Conservation (phyloP, 53 echinoderm and acorn worm genomes). For the Paracentrotus lividus region DNA sequence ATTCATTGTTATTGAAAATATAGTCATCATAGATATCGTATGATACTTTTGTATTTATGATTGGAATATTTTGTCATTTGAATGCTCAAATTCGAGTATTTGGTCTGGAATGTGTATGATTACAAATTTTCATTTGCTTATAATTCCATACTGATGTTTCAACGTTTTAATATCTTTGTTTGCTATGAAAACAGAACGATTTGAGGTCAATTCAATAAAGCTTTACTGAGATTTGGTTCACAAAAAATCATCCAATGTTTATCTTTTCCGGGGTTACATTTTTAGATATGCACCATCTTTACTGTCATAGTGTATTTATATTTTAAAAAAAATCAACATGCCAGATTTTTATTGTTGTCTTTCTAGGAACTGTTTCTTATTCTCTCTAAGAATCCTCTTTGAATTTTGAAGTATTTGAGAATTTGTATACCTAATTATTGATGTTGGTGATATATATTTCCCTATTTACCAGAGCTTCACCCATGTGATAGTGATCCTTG, state of each 20-base stretch:
- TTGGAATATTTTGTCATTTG: background rate
- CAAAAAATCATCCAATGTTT: too few species aligned
- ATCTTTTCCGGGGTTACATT: too few species aligned
- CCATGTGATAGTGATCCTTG: conserved; percentile 81
- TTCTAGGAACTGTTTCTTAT: too few species aligned
- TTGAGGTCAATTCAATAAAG: background rate
- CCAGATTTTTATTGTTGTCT: too few species aligned
- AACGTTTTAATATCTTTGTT: background rate
- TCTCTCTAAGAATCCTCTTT: background rate
- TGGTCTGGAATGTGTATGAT: background rate
- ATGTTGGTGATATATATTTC: background rate
- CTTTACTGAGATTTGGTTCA: background rate
- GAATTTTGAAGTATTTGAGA: background rate
- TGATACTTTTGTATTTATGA: background rate
- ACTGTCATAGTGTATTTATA: too few species aligned
- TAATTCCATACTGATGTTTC: background rate
- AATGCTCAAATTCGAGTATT: too few species aligned
- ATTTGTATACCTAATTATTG: background rate
- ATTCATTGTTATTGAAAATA: background rate
- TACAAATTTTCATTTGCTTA: background rate
- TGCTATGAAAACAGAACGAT: background rate
- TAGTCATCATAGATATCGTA: too few species aligned
- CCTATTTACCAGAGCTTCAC: conserved; percentile 20
- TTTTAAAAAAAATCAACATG: too few species aligned
- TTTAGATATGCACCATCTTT: too few species aligned